Percentiles rank a stretch among this genome's conserved stretches.
Evolutionary conservation across 2,113 vertebrate genomes (phyloP).

Genomic region (Hemiprocne comata): DNA sequence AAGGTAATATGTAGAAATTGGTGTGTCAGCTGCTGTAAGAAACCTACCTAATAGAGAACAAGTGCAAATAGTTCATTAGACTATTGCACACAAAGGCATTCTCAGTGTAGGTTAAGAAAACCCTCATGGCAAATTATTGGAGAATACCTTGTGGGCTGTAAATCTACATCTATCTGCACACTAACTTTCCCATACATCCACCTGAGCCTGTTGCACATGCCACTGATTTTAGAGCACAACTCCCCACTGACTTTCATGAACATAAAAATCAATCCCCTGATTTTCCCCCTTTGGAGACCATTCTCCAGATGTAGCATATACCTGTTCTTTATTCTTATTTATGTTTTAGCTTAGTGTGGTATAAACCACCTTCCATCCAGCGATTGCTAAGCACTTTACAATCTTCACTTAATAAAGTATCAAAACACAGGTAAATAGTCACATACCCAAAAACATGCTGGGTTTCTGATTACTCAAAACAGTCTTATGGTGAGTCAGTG

Average conservation of each 20-base stretch:
- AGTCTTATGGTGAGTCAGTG: neutral
- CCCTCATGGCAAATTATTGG: slow-evolving; percentile 3
- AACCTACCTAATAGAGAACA: neutral
- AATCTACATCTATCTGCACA: slow-evolving; percentile 15
- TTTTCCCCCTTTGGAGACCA: slow-evolving; percentile 8
- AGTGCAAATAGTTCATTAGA: slow-evolving; percentile 30
- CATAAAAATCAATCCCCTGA: slow-evolving; percentile 21
- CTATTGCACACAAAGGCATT: slow-evolving; percentile 20
- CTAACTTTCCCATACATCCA: slow-evolving; percentile 24
- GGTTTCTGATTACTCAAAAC: neutral
- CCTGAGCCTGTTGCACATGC: neutral
- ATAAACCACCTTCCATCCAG: neutral
- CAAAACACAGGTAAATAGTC: slow-evolving; percentile 17
- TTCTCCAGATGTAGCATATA: slow-evolving; percentile 3
- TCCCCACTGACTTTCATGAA: slow-evolving; percentile 24
- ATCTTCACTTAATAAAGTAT: slow-evolving; percentile 23
- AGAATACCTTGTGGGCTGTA: slow-evolving; percentile 27
- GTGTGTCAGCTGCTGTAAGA: slow-evolving; percentile 34
- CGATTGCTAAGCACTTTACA: slow-evolving; percentile 14
- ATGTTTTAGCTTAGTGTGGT: slow-evolving; percentile 24
- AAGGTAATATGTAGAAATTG: slow-evolving; percentile 14
- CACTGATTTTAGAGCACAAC: slow-evolving; percentile 37
- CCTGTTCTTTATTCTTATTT: slow-evolving; percentile 29
- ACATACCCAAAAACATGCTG: neutral
- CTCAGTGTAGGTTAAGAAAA: slow-evolving; percentile 14